Evolutionary conservation across 2,113 vertebrate species (phyloP), one percentile per base, ranked within the genome.

Genomic region (Ammodytes marinus): DNA sequence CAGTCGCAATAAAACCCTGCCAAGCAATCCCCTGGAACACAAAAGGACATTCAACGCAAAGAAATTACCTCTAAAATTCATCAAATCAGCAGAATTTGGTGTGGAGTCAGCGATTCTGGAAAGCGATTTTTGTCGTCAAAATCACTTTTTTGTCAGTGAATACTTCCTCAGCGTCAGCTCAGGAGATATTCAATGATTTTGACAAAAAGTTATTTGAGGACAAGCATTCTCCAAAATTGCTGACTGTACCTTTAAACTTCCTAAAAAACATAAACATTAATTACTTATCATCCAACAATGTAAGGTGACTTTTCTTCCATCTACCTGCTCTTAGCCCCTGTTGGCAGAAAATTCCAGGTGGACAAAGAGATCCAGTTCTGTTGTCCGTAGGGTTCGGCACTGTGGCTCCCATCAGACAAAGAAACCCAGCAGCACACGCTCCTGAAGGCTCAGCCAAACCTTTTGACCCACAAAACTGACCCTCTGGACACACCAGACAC

Each of bases 371-470:
- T 69, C 95, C 96, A 39, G 95, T 96, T 47, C 59, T 88, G 88
- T 94, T 94, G 86, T 96, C 95, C 58, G 55, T 91, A 0, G 96
- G 96, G 84, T 95, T 96, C 13, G 96, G 91, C 53, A 93, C 84
- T 14, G 77, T 91, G 77, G 95, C 94, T 10, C 89, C 91, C 40
- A 14, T 82, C 82, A 93, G 68, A 86, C 96, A 96, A 69, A 95
- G 93, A 81, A 94, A 96, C 2, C 96, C 95, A 45, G 90, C 65
- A 43, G 91, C 86, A 77, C 96, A 96, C 2, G 42, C 69, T 12
- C 95, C 96, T n/a, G 95, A 92, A 8, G 95, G 95, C 67, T 91
- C 72, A n/a, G 77, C 78, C 77, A 95, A 93, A 73, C 94, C 96
- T 66, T 95, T 93, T 35, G 92, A 94, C 6, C 92, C 92, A 86